Evolutionary conservation across 2,113 vertebrate genomes (phyloP).

Genomic region (Lophura nycthemera): DNA sequence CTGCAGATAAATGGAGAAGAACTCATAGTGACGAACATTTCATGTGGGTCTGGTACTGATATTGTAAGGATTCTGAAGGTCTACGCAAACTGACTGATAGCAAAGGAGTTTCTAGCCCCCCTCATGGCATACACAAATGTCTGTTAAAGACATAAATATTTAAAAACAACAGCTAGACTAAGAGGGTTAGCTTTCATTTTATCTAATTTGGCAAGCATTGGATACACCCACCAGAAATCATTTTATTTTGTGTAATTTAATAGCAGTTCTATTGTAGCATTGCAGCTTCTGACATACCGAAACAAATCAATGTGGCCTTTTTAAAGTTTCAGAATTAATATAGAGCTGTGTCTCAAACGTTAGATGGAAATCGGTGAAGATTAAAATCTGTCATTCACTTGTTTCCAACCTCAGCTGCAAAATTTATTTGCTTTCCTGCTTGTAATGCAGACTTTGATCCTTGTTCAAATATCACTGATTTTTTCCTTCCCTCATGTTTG

Average conservation of each 20-base stretch:
- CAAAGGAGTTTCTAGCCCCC: conserved; percentile 81
- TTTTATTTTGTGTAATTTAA: conserved; percentile 80
- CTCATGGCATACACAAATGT: conserved; percentile 74
- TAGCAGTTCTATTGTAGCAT: conserved; percentile 77
- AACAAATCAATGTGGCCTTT: conserved; percentile 51
- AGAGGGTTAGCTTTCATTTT: conserved; percentile 81
- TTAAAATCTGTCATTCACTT: conserved; percentile 32
- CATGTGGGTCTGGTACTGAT: conserved; percentile 37
- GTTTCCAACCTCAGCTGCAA: conserved; percentile 67
- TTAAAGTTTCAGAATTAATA: conserved; percentile 25
- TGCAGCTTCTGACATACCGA: conserved; percentile 65
- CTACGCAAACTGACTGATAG: conserved; percentile 77
- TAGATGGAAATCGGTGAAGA: conserved; percentile 29
- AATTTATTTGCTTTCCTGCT: conserved; percentile 55
- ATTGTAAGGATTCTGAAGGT: conserved; percentile 70
- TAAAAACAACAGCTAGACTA: conserved; percentile 84
- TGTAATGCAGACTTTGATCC: conserved; percentile 29
- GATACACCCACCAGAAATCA: conserved; percentile 79
- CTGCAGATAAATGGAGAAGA: conserved; percentile 1
- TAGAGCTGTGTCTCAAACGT: conserved; percentile 9
- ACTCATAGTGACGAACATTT: background rate
- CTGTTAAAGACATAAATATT: conserved; percentile 86
- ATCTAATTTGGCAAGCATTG: conserved; percentile 79
- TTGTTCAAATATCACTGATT: conserved; percentile 44
- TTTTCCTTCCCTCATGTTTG: conserved; percentile 47